A percentile compares a stretch with the other conserved stretches of the same genome.
phyloP scores from a whole-genome alignment of 2,888 invertebrate species.

The Onthophagus sagittarius region DNA sequence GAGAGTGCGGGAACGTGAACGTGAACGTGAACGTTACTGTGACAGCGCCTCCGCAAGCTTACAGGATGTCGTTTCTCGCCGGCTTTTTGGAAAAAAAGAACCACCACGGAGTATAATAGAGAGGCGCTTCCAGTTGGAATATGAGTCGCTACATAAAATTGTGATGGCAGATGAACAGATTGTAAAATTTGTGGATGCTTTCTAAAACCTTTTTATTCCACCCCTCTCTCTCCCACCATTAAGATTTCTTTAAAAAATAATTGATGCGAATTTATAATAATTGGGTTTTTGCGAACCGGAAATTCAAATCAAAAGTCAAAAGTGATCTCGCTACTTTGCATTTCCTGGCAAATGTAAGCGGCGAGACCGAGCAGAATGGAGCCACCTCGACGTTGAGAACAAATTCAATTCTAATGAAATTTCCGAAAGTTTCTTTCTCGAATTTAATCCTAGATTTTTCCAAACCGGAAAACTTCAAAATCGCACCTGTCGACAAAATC shows the following conservation, averaged over 20 bases:
- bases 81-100: not conserved
- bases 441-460: not conserved
- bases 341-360: not conserved
- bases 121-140: not conserved
- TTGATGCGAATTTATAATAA: not conserved
- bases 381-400: not conserved
- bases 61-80: not conserved
- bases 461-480: not conserved
- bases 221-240: not conserved
- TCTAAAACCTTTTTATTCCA: not conserved
- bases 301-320: not conserved
- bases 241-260: not conserved
- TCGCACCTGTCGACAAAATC: not conserved
- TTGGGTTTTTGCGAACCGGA: not conserved
- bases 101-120: not conserved
- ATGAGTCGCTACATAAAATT: not conserved
- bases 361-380: not conserved
- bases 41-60: not conserved
- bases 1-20: not conserved
- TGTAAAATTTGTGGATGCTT: not conserved
- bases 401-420: not conserved
- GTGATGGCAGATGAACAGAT: not conserved
- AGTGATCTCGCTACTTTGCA: not conserved
- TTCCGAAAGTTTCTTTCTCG: not conserved
- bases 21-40: not conserved